A percentile compares a stretch with the other conserved stretches of the same genome.
Evolutionary conservation across 1,140 invertebrate genomes (phyloP).

Genomic region (Anoplolepis gracilipes): DNA sequence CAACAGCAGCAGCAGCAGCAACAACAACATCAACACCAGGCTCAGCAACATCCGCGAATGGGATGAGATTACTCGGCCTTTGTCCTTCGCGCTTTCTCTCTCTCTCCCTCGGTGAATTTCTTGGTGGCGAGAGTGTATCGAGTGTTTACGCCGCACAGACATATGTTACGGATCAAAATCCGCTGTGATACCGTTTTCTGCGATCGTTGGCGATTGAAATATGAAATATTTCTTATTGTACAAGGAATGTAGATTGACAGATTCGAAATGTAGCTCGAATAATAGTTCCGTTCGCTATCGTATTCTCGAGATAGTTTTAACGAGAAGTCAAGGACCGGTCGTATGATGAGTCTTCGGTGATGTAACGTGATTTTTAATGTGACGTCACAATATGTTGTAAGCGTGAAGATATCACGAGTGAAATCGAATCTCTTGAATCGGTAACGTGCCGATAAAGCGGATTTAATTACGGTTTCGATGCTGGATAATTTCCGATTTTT

Average conservation of each 20-base stretch:
- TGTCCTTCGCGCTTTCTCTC: conserved; percentile 24
- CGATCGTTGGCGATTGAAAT: conserved; percentile 21
- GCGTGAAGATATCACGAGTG: conserved; percentile 16
- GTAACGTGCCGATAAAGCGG: conserved; percentile 14
- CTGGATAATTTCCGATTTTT: neutral
- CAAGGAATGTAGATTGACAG: neutral
- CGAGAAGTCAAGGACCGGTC: neutral
- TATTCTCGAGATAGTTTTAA: neutral
- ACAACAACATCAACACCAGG: conserved; percentile 60
- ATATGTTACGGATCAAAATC: conserved; percentile 13
- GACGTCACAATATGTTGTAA: neutral
- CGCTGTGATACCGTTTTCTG: neutral
- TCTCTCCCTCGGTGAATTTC: conserved; percentile 45
- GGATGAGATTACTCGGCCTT: conserved; percentile 58
- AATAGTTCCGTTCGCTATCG: neutral
- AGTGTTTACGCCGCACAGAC: neutral
- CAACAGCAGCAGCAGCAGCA: conserved; percentile 66
- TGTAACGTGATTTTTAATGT: conserved; percentile 36
- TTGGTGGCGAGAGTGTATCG: conserved; percentile 5
- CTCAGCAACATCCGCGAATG: conserved; percentile 62
- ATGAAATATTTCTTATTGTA: conserved; percentile 12
- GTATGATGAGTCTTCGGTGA: conserved; percentile 2
- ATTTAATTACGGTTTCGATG: conserved; percentile 14
- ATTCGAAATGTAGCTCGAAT: conserved; percentile 20
- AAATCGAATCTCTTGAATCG: conserved; percentile 35